These are phyloP conservation scores for Cyrtonyx montezumae DNA, from an alignment of 2,113 vertebrate species.

Conservation along the genomic window DNA sequence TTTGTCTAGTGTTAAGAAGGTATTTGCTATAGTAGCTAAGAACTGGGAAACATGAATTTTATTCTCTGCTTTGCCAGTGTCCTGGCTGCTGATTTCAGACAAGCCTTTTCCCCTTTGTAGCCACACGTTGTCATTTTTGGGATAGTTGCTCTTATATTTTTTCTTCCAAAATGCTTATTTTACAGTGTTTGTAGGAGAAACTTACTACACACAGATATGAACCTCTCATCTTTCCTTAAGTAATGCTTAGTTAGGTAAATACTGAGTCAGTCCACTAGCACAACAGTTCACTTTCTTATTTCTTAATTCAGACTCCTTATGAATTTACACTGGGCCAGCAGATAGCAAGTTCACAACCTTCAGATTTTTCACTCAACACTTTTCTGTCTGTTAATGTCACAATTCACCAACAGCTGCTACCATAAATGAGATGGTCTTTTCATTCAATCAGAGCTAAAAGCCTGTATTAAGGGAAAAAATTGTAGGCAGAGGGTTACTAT, in stretches of 20 bases:
- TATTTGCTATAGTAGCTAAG: not conserved
- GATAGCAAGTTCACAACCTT: not conserved
- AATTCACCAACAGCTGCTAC: not conserved
- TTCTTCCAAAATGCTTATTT: not conserved
- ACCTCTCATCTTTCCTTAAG: not conserved
- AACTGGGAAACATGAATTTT: not conserved
- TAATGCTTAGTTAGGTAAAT: not conserved
- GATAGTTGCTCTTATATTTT: conserved; percentile 22
- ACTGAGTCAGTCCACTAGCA: not conserved
- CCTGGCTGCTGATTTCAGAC: not conserved
- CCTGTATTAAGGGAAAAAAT: not conserved
- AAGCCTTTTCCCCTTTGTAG: not conserved
- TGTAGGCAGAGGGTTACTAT: not conserved
- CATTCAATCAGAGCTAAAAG: not conserved
- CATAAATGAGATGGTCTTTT: not conserved
- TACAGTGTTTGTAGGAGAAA: not conserved
- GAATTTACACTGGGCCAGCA: not conserved
- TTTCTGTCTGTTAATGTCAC: not conserved
- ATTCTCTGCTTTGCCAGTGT: not conserved
- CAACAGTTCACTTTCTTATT: not conserved
- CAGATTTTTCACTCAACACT: not conserved
- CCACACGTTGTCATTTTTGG: conserved; percentile 5
- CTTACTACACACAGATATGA: not conserved
- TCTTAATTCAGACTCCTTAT: not conserved
- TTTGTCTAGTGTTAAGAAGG: not conserved